Percentiles rank a stretch among this genome's conserved stretches.
Evolutionary conservation across 2,888 invertebrate genomes (phyloP).

Genomic region (Miltochrista miniata): DNA sequence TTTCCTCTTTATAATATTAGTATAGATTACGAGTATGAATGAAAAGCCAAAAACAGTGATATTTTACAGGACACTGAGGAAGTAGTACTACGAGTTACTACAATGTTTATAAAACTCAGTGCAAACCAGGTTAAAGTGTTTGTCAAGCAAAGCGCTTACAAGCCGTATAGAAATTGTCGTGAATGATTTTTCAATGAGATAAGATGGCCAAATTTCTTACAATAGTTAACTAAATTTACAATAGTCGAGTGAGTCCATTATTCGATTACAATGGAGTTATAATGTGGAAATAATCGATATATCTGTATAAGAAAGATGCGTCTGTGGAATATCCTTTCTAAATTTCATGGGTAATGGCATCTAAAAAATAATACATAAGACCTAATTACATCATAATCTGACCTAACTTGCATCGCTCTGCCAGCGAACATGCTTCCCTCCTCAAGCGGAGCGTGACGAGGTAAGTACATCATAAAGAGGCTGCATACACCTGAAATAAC

Average conservation of each 20-base stretch:
- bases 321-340: neutral
- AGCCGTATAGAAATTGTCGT: slow-evolving; percentile 25
- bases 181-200: slow-evolving; percentile 36
- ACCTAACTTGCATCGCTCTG: too few species aligned
- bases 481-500: too few species aligned
- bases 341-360: neutral
- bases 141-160: neutral
- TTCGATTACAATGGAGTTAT: slow-evolving; percentile 33
- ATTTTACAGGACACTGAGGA: too few species aligned
- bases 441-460: too few species aligned
- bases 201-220: slow-evolving; percentile 35
- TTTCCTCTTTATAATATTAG: too few species aligned
- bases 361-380: neutral
- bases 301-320: slow-evolving; percentile 15
- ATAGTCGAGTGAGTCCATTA: slow-evolving; percentile 39
- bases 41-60: too few species aligned
- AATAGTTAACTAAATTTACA: slow-evolving; percentile 37
- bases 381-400: too few species aligned
- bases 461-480: too few species aligned
- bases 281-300: slow-evolving; percentile 44
- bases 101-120: neutral
- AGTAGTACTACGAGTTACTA: too few species aligned
- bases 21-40: too few species aligned
- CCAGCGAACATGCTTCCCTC: too few species aligned
- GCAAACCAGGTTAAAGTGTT: neutral